A percentile compares a stretch with the other conserved stretches of the same genome.
These are phyloP conservation scores for Erythrolamprus reginae DNA, from an alignment of 2,113 vertebrate genomes.

Conservation along the genomic window DNA sequence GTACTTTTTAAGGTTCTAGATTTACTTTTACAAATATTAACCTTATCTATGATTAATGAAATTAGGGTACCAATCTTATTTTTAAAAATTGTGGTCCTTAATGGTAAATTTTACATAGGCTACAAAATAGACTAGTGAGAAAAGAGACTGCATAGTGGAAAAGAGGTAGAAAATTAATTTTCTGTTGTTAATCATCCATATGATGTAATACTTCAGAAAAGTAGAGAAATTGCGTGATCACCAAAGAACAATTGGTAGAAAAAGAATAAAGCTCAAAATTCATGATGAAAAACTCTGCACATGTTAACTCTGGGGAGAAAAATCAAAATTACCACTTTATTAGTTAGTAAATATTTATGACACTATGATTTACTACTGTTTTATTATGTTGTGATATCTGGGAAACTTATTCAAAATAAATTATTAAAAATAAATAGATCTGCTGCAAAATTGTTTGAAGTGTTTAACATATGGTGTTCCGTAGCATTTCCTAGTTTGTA, in stretches of 20 bases:
- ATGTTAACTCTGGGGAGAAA: conserved; percentile 4
- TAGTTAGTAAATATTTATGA: conserved; percentile 42
- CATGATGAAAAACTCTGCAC: background rate
- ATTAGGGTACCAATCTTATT: background rate
- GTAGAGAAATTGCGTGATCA: conserved; percentile 13
- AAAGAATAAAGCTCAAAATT: conserved; percentile 15
- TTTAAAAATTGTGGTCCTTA: conserved; percentile 33
- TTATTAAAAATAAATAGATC: conserved; percentile 48
- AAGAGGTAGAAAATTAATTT: conserved; percentile 23
- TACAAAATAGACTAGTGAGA: conserved; percentile 10
- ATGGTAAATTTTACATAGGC: conserved; percentile 34
- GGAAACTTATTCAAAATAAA: conserved; percentile 60
- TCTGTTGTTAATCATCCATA: conserved; percentile 22
- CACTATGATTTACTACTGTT: conserved; percentile 32
- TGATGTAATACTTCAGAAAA: conserved; percentile 24
- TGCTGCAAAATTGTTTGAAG: conserved; percentile 44
- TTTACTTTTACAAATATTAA: background rate
- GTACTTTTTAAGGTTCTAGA: background rate
- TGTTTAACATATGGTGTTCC: conserved; percentile 44
- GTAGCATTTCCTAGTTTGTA: conserved; percentile 54
- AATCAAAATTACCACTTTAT: conserved; percentile 13
- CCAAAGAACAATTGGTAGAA: conserved; percentile 5
- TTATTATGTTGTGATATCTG: conserved; percentile 35
- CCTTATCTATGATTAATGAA: background rate
- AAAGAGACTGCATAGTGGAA: conserved; percentile 20